Percentiles rank a stretch among this genome's conserved stretches.
phyloP scores from a whole-genome alignment of 2,888 invertebrate species.

The Netelia fuscicornis region DNA sequence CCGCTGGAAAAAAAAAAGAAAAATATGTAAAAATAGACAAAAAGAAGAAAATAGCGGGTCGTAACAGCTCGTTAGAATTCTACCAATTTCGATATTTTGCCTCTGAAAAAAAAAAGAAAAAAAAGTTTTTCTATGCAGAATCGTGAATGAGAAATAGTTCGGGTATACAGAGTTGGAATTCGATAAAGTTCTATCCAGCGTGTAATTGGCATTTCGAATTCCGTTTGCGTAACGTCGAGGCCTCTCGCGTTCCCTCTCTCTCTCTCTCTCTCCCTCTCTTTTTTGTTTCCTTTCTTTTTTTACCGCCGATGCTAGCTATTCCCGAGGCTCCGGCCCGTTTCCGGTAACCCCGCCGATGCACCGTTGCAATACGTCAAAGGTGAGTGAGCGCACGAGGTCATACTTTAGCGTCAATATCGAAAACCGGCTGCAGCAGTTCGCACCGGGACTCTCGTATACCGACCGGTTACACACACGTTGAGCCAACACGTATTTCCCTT shows the following conservation, averaged over 20 bases:
- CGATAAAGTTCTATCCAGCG: slow-evolving; percentile 63
- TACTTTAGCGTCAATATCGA: slow-evolving; percentile 49
- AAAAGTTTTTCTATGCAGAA: neutral
- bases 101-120: neutral
- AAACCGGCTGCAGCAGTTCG: slow-evolving; percentile 3
- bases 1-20: neutral
- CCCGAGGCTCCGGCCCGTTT: slow-evolving; percentile 23
- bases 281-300: slow-evolving; percentile 3
- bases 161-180: slow-evolving; percentile 58
- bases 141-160: neutral
- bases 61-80: slow-evolving; percentile 8
- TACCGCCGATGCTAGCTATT: slow-evolving; percentile 2
- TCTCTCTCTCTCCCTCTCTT: neutral
- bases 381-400: slow-evolving; percentile 45
- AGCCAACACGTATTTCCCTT: neutral
- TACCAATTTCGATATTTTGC: slow-evolving; percentile 46
- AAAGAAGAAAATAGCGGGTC: slow-evolving; percentile 2
- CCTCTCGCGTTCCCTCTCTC: slow-evolving; percentile 30
- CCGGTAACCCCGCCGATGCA: slow-evolving; percentile 47
- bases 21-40: neutral
- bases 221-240: slow-evolving; percentile 69
- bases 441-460: neutral
- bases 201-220: slow-evolving; percentile 74
- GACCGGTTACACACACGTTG: slow-evolving; percentile 34
- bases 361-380: slow-evolving; percentile 60